Evolutionary conservation across 2,888 invertebrate genomes (phyloP), one percentile per base, ranked within the genome.

Genomic region (Byasa hedistus): DNA sequence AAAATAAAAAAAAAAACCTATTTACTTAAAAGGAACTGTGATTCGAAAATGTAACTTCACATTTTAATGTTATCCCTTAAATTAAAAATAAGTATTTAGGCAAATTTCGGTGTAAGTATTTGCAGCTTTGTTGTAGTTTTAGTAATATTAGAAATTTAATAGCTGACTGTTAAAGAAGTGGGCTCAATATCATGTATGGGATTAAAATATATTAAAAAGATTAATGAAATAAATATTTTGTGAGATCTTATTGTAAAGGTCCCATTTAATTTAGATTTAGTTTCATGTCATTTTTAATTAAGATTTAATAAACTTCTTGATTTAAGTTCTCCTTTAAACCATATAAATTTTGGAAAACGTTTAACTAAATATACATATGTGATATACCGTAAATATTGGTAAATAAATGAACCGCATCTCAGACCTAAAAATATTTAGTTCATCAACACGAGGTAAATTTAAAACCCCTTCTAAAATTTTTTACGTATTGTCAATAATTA

Each of bases 381-480:
- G 61, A 62, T 24, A 23, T 44, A 36, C 19, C 24, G 12, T 5
- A 19, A 44, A 54, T 44, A 24, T 4, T 32, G 10, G 32, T 32
- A 32, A 32, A 32, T 54, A 64, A 52, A 12, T 32, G 19, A 65
- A 55, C n/a, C 27, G 59, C 44, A 60, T 60, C 59, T 59, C 59
- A 60, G 65, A 21, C 52, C 7, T 65, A 21, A 54, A 59, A 65
- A 55, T 55, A 55, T 55, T 17, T 55, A 59, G 32, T 65, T 63
- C 59, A 55, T 32, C 59, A n/a, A 52, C 54, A 63, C 22, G 62
- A 59, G 62, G 63, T 59, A 58, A 66, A 59, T 66, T 63, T 23
- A 63, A 54, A 58, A 57, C 58, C 55, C 19, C 51, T 65, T 10
- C 32, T 32, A 48, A n/a, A 2, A 5, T 19, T n/a, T 48, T 32